phyloP scores from a whole-genome alignment of 2,888 invertebrate genomes.

The Eilema caniola region DNA sequence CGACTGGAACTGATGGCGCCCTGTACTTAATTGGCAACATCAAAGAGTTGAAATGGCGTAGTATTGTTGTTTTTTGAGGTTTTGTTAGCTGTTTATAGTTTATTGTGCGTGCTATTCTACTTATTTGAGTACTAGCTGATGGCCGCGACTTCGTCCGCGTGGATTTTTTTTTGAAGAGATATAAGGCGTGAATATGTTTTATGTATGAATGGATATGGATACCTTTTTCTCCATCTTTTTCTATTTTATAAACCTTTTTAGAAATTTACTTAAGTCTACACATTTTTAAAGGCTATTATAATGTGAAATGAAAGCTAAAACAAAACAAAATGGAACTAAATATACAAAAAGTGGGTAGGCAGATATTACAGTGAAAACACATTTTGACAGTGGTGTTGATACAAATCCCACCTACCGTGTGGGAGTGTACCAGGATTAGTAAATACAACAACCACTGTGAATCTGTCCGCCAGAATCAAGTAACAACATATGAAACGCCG shows the following conservation, averaged over 20 bases:
- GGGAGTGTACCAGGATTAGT: not conserved
- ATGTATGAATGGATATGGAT: too few species aligned
- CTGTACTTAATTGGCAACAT: constrained; percentile 37
- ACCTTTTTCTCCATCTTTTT: too few species aligned
- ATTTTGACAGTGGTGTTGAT: not conserved
- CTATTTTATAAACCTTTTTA: too few species aligned
- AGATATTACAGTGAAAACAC: not conserved
- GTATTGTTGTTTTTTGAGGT: constrained; percentile 16
- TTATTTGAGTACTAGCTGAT: too few species aligned
- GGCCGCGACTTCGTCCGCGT: too few species aligned
- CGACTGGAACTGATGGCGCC: constrained; percentile 47
- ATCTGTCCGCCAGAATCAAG: not conserved
- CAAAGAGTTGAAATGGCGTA: constrained; percentile 14
- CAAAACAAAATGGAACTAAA: not conserved
- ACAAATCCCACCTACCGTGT: not conserved
- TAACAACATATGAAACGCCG: not conserved
- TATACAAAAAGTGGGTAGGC: not conserved
- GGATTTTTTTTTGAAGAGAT: too few species aligned
- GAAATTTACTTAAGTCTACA: too few species aligned
- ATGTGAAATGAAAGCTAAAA: too few species aligned
- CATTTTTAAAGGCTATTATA: too few species aligned
- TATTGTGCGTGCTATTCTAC: not conserved
- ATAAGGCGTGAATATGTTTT: too few species aligned
- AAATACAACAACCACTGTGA: not conserved
- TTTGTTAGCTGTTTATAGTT: not conserved